phyloP scores from a whole-genome alignment of 2,888 invertebrate genomes.

The Mantis religiosa region DNA sequence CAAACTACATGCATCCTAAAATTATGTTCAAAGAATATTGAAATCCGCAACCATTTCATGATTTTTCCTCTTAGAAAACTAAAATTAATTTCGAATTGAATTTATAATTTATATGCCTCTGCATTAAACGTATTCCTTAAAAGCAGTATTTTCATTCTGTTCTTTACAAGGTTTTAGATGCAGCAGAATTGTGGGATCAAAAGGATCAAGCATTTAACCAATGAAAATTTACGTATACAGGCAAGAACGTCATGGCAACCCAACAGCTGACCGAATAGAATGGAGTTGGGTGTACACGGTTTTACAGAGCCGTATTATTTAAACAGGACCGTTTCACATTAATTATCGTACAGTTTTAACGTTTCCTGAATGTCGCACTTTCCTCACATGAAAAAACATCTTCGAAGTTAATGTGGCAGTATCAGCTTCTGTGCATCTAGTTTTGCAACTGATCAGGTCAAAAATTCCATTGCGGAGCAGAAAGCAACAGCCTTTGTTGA shows the following conservation, averaged over 20 bases:
- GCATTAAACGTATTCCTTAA: too few relatives aligned
- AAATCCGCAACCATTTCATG: too few relatives aligned
- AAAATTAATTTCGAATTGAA: too few relatives aligned
- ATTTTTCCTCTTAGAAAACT: too few relatives aligned
- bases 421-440: neutral
- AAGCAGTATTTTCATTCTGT: too few relatives aligned
- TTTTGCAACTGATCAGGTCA: neutral
- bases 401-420: neutral
- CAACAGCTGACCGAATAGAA: neutral
- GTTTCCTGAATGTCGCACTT: neutral
- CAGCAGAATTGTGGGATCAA: neutral
- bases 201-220: neutral
- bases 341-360: neutral
- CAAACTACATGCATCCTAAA: too few relatives aligned
- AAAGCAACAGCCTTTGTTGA: conserved; percentile 21
- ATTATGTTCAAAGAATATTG: too few relatives aligned
- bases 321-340: neutral
- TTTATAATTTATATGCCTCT: too few relatives aligned
- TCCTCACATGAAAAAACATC: neutral
- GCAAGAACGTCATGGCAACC: neutral
- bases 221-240: neutral
- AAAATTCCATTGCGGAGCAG: neutral
- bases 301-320: neutral
- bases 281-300: neutral
- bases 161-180: too few relatives aligned